A percentile compares a stretch with the other conserved stretches of the same genome.
These are phyloP conservation scores for Schlechtendalia chinensis DNA, from an alignment of 1,140 invertebrate species.

Conservation along the genomic window DNA sequence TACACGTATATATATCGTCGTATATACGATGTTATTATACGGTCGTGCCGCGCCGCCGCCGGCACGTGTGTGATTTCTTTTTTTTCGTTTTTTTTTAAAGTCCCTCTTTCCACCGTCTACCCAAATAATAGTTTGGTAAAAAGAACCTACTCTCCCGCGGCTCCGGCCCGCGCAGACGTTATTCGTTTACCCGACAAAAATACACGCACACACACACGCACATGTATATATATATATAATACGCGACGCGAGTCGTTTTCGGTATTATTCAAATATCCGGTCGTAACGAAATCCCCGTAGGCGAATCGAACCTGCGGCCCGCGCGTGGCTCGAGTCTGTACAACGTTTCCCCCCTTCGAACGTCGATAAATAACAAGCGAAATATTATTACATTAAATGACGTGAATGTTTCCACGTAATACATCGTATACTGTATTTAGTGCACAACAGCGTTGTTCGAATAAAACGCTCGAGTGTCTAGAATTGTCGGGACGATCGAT, in stretches of 20 bases:
- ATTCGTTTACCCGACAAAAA: background rate
- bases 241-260: background rate
- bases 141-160: background rate
- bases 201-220: background rate
- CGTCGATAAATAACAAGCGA: constrained; percentile 13
- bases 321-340: background rate
- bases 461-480: no score
- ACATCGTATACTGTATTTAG: no score
- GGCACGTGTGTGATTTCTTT: no score
- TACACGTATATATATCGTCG: no score
- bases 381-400: background rate
- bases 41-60: no score
- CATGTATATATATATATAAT: background rate
- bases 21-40: no score
- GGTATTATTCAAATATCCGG: constrained; percentile 35
- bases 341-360: background rate
- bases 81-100: no score
- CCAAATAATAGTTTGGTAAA: no score
- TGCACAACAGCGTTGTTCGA: no score
- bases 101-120: no score
- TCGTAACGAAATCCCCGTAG: background rate
- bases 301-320: background rate
- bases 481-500: no score
- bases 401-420: background rate
- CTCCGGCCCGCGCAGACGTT: background rate